Percentiles rank a stretch among this genome's conserved stretches.
Conservation (phyloP, 2,888 invertebrate species). For the Agriopis marginaria region DNA sequence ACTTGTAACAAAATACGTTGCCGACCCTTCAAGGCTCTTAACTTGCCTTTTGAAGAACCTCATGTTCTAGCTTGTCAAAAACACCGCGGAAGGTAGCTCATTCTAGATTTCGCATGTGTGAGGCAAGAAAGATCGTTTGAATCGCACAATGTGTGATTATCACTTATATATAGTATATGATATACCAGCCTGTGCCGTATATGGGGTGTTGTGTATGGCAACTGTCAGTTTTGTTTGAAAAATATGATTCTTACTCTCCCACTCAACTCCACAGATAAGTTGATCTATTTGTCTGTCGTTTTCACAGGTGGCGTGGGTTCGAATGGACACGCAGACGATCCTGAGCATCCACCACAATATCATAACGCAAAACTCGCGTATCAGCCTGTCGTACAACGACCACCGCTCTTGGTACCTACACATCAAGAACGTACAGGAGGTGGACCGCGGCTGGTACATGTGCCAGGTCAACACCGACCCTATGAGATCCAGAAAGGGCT, state of each 20-base stretch:
- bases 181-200: too few species aligned
- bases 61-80: too few species aligned
- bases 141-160: too few species aligned
- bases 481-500: slow-evolving; percentile 95
- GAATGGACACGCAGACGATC: slow-evolving; percentile 97
- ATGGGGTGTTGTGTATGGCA: too few species aligned
- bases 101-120: too few species aligned
- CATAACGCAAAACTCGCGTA: slow-evolving; percentile 95
- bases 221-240: too few species aligned
- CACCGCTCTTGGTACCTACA: slow-evolving; percentile 97
- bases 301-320: slow-evolving; percentile 95
- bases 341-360: slow-evolving; percentile 96
- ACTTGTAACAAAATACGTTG: too few species aligned
- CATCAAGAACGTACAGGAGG: slow-evolving; percentile 94
- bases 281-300: background rate
- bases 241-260: background rate
- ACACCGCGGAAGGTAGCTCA: too few species aligned
- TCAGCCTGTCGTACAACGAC: slow-evolving; percentile 94
- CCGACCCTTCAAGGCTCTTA: too few species aligned
- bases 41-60: too few species aligned
- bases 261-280: background rate
- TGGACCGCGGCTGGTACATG: slow-evolving; percentile 96
- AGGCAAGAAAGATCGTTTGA: too few species aligned
- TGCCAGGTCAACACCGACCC: slow-evolving; percentile 97
- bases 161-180: too few species aligned